Percentiles rank a stretch among this genome's conserved stretches.
Conservation (phyloP, 2,797 vertebrate species). For the Epinephelus malabaricus region DNA sequence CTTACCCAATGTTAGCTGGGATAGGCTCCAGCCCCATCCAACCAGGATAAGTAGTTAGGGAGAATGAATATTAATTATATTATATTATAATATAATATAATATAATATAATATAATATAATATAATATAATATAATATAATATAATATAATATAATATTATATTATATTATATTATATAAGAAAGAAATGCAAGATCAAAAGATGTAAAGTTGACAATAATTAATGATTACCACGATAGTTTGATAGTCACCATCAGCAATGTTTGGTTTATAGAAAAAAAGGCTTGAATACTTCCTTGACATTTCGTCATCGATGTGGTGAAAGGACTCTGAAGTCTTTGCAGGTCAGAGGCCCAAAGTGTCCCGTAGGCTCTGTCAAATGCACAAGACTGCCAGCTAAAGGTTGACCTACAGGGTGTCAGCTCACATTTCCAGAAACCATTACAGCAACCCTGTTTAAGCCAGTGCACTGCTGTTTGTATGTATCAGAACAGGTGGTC, state of each 20-base stretch:
- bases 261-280: conserved; percentile 22
- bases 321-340: conserved; percentile 45
- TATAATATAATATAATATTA: no score
- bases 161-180: no score
- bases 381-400: conserved; percentile 68
- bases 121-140: no score
- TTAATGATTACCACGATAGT: neutral
- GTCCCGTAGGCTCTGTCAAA: conserved; percentile 60
- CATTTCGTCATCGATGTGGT: conserved; percentile 27
- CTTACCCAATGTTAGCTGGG: no score
- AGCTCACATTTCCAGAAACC: conserved; percentile 77
- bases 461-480: conserved; percentile 48
- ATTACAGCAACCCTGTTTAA: conserved; percentile 64
- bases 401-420: conserved; percentile 66
- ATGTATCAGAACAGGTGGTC: conserved; percentile 64
- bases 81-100: no score
- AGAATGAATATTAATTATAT: no score
- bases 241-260: conserved; percentile 1
- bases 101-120: no score
- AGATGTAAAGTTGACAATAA: neutral
- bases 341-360: conserved; percentile 40
- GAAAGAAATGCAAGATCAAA: neutral
- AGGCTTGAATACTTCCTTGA: conserved; percentile 11
- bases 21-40: no score
- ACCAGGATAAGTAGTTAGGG: no score